Percentiles rank a stretch among this genome's conserved stretches.
Evolutionary conservation across 1,140 invertebrate genomes (phyloP).

Genomic region (Wasmannia auropunctata): DNA sequence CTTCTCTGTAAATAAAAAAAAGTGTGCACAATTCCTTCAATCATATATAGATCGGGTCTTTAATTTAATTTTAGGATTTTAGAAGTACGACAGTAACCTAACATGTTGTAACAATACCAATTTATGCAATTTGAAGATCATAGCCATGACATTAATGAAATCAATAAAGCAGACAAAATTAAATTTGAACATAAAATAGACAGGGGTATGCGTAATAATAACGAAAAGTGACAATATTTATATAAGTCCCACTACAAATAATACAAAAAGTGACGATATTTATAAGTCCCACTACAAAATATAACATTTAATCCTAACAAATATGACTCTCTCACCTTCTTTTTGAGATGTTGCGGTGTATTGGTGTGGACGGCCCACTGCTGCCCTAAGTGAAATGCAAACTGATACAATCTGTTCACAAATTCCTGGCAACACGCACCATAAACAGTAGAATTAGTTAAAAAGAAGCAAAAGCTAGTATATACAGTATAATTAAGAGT

Average conservation of each 20-base stretch:
- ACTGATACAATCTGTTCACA: slow-evolving; percentile 89
- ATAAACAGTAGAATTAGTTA: slow-evolving; percentile 84
- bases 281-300: background rate
- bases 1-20: slow-evolving; percentile 87
- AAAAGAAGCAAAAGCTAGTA: slow-evolving; percentile 79
- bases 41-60: background rate
- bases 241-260: background rate
- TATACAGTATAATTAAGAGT: slow-evolving; percentile 62
- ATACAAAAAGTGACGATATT: background rate
- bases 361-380: slow-evolving; percentile 90
- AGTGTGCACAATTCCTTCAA: slow-evolving; percentile 1
- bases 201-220: background rate
- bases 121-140: background rate
- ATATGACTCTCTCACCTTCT: slow-evolving; percentile 86
- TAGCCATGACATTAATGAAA: background rate
- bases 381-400: slow-evolving; percentile 92
- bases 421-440: slow-evolving; percentile 86
- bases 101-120: background rate
- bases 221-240: background rate
- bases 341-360: slow-evolving; percentile 88
- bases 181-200: slow-evolving; percentile 4
- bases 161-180: background rate
- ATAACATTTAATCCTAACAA: slow-evolving; percentile 11
- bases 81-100: background rate
- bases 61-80: background rate